Percentiles rank a stretch among this genome's conserved stretches.
Conservation (phyloP, 2,797 vertebrate genomes). For the Rallus crepitans region DNA sequence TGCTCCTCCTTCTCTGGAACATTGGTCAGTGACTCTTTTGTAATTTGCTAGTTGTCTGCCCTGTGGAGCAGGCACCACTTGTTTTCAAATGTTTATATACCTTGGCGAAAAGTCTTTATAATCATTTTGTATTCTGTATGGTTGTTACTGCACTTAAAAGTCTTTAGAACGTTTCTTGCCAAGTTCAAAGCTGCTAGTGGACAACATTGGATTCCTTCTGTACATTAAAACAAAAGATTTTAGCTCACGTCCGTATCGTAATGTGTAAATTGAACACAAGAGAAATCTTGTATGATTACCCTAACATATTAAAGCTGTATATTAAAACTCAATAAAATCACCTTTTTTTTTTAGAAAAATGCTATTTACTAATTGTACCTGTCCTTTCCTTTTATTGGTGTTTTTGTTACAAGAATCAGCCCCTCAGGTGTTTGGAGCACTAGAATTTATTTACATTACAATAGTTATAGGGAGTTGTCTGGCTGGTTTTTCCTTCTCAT, state of each 20-base stretch:
- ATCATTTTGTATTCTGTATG: conserved; percentile 76
- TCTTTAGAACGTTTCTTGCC: conserved; percentile 85
- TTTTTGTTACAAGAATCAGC: neutral
- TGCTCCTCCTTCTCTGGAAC: conserved; percentile 81
- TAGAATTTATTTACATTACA: conserved; percentile 20
- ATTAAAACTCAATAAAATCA: conserved; percentile 91
- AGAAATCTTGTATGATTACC: conserved; percentile 88
- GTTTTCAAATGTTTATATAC: conserved; percentile 80
- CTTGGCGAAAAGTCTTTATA: conserved; percentile 77
- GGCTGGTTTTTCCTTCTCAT: neutral
- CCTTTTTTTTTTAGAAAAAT: conserved; percentile 83
- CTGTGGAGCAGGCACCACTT: conserved; percentile 88
- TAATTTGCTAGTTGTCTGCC: conserved; percentile 82
- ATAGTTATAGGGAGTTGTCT: neutral
- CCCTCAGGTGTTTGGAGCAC: neutral
- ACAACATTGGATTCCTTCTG: conserved; percentile 85
- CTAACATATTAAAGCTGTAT: conserved; percentile 89
- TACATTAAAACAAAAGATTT: conserved; percentile 87
- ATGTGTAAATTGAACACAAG: conserved; percentile 91
- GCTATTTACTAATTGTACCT: neutral
- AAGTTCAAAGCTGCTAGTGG: conserved; percentile 90
- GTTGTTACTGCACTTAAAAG: conserved; percentile 81
- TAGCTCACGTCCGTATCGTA: conserved; percentile 83
- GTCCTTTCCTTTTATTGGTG: neutral
- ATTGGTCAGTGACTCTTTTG: conserved; percentile 78